These are phyloP conservation scores for Cheilosia soror DNA, from an alignment of 2,888 invertebrate species.

Conservation along the genomic window DNA sequence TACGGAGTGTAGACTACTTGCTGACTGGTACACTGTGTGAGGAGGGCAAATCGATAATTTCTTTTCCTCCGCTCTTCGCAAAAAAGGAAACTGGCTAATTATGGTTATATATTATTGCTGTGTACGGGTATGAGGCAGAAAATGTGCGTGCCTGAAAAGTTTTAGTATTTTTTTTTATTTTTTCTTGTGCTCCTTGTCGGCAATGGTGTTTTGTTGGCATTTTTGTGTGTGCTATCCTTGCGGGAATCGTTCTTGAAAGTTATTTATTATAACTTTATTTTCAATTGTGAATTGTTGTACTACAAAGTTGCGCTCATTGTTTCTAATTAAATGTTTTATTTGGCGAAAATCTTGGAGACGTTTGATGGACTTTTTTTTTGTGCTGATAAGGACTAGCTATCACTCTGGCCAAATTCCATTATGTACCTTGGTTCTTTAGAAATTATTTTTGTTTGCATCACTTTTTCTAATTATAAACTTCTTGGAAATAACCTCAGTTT, in stretches of 20 bases:
- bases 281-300: slow-evolving; percentile 31
- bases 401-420: not conserved
- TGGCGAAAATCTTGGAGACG: not conserved
- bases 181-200: not conserved
- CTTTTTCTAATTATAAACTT: slow-evolving; percentile 39
- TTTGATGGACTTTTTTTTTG: slow-evolving; percentile 15
- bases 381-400: not conserved
- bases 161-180: slow-evolving; percentile 1
- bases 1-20: not conserved
- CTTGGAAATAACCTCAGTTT: slow-evolving; percentile 20
- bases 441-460: not conserved
- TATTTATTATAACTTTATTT: slow-evolving; percentile 33
- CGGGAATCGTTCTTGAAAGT: slow-evolving; percentile 30
- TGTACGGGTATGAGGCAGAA: not conserved
- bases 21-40: not conserved
- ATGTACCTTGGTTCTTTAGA: not conserved
- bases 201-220: not conserved
- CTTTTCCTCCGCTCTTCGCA: slow-evolving; percentile 11
- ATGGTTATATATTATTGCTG: slow-evolving; percentile 52
- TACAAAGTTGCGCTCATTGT: slow-evolving; percentile 20
- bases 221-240: slow-evolving; percentile 27
- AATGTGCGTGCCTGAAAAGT: slow-evolving; percentile 64
- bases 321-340: slow-evolving; percentile 46
- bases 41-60: slow-evolving; percentile 52
- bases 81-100: slow-evolving; percentile 53